Base-by-base conservation (phyloP, 1,140 invertebrate species). In the Pristionchus pacificus region DNA sequence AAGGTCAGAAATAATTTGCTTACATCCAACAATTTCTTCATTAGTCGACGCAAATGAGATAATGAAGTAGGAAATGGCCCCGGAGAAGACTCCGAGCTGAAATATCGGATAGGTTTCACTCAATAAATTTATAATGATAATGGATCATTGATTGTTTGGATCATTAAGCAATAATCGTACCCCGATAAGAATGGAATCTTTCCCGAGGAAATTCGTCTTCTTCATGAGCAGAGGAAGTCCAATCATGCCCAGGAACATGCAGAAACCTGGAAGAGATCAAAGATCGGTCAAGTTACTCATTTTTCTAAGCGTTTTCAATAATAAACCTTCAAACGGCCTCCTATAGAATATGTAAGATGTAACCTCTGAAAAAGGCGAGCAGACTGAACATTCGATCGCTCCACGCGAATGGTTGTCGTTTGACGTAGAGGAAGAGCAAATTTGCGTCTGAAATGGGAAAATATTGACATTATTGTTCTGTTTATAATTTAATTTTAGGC, bases 331-430 rank as follows among this genome's bases (percentile, higher is more conserved):
- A 55, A 72, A 29, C 64, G 62, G 66, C 68, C 71, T 65, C 24
- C 62, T 25, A 3, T 32, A 61, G 31, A 25, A 58, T 2, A 72
- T 27, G 6, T 61, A 14, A 19, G 13, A 14, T 15, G 38, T 28
- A 1, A 24, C 32, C 19, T 68, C 19, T 38, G 74, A 69, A 33
- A 59, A 74, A 58, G 57, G 32, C 32, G 38, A 62, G 58, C 15
- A 28, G 19, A 55, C 38, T 59, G 66, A 67, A 75, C 25, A 72
- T 19, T 64, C 74, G 65, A 32, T 75, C 74, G 14, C 66, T 65
- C 74, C 74, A 75, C 10, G 71, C 61, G 33, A 75, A 75, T 15
- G 74, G 74, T 28, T 65, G 60, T 33, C 71, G 60, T 28, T 75
- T 75, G 13, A 75, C 71, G 24, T 69, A 29, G 24, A 75, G 67